Percentiles rank a stretch among this genome's conserved stretches.
Evolutionary conservation across 2,888 invertebrate genomes (phyloP).

Genomic region (Drosophila fulvimacula): DNA sequence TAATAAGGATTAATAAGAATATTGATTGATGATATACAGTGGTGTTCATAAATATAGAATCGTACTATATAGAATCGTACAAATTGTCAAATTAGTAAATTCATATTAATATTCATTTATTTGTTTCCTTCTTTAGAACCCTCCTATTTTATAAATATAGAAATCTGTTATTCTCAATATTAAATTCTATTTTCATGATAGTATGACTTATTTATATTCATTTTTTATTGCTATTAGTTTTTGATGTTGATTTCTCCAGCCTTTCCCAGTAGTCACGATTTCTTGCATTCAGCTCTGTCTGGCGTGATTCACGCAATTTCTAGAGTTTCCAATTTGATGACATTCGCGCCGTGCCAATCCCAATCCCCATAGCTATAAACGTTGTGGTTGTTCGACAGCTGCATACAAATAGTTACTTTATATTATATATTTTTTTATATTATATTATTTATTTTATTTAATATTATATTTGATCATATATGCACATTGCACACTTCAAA

Average conservation of each 20-base stretch:
- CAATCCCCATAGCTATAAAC: slow-evolving; percentile 22
- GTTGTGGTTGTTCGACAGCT: slow-evolving; percentile 39
- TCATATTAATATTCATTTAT: no score
- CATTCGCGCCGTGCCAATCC: slow-evolving; percentile 19
- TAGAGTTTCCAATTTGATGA: slow-evolving; percentile 48
- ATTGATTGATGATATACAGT: no score
- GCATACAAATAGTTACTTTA: slow-evolving; percentile 69
- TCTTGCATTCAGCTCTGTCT: slow-evolving; percentile 8
- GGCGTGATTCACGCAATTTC: slow-evolving; percentile 67
- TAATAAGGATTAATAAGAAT: no score
- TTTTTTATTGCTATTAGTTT: slow-evolving; percentile 35
- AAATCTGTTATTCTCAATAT: no score
- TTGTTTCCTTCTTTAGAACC: no score
- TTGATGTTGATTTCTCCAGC: slow-evolving; percentile 2
- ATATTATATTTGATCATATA: neutral
- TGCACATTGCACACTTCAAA: neutral
- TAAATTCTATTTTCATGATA: neutral
- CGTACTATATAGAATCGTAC: no score
- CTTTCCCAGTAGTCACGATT: slow-evolving; percentile 15
- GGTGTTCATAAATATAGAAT: no score
- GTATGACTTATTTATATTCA: slow-evolving; percentile 9
- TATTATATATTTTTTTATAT: slow-evolving; percentile 6
- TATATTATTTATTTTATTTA: neutral
- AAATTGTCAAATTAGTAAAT: no score
- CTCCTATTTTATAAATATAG: no score